phyloP scores from a whole-genome alignment of 2,797 vertebrate genomes.

The Arrhamphus sclerolepis region DNA sequence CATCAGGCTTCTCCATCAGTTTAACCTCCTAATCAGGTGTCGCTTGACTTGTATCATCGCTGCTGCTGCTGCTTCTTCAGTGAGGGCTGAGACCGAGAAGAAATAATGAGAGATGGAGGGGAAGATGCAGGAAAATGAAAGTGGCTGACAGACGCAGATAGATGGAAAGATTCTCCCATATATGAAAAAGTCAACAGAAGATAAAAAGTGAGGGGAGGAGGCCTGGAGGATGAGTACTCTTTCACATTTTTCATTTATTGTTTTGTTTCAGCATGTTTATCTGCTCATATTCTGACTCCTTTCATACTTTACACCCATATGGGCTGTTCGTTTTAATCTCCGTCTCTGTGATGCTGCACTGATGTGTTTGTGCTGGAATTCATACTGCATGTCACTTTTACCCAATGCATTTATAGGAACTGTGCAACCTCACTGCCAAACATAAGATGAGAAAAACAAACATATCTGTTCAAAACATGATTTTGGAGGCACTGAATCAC shows the following conservation, averaged over 20 bases:
- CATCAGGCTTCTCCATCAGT: slow-evolving; percentile 62
- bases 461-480: too few relatives aligned
- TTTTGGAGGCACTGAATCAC: too few relatives aligned
- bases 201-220: slow-evolving; percentile 19
- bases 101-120: slow-evolving; percentile 63
- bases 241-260: slow-evolving; percentile 43
- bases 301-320: slow-evolving; percentile 22
- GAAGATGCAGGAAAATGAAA: slow-evolving; percentile 64
- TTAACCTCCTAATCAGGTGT: slow-evolving; percentile 76
- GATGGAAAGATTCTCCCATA: slow-evolving; percentile 47
- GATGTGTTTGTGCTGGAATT: too few relatives aligned
- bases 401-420: too few relatives aligned
- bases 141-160: slow-evolving; percentile 53
- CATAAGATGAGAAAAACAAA: too few relatives aligned
- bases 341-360: not conserved
- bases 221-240: slow-evolving; percentile 27
- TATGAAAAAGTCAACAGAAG: slow-evolving; percentile 44
- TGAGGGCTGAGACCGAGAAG: slow-evolving; percentile 27
- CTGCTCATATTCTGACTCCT: slow-evolving; percentile 17
- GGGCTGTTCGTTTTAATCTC: slow-evolving; percentile 12
- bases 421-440: too few relatives aligned
- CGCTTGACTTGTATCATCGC: slow-evolving; percentile 45
- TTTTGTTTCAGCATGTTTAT: slow-evolving; percentile 29
- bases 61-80: slow-evolving; percentile 66
- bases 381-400: too few relatives aligned